Conservation (phyloP, 2,888 invertebrate species). For the Ormia ochracea region DNA sequence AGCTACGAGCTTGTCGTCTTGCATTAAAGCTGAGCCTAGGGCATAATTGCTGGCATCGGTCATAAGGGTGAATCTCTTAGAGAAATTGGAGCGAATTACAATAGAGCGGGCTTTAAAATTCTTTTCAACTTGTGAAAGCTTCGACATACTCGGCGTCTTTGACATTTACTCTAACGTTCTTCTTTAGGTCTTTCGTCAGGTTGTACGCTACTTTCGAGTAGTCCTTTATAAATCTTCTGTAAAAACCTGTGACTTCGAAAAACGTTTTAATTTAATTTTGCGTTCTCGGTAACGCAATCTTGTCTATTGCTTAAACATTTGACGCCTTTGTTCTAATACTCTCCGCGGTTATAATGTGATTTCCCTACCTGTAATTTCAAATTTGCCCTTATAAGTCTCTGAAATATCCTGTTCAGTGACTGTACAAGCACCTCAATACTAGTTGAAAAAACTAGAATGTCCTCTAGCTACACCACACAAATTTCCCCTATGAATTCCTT, state of each 20-base stretch:
- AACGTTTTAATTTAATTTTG: background rate
- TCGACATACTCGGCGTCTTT: background rate
- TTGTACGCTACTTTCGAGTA: background rate
- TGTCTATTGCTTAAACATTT: background rate
- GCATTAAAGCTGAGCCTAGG: conserved; percentile 4
- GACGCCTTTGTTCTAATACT: background rate
- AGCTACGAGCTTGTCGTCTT: background rate
- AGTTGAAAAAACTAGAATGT: conserved; percentile 20
- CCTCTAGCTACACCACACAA: conserved; percentile 21
- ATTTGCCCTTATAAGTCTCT: background rate
- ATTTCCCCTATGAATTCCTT: conserved; percentile 3
- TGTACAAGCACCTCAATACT: background rate
- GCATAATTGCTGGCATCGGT: conserved; percentile 14
- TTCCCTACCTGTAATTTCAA: background rate
- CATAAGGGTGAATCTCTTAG: conserved; percentile 17
- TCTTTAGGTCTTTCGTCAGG: background rate
- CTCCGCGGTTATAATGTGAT: background rate
- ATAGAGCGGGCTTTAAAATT: conserved; percentile 34
- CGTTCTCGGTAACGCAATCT: background rate
- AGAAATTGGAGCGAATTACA: too few species aligned
- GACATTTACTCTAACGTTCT: background rate
- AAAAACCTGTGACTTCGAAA: too few species aligned
- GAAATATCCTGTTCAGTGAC: background rate
- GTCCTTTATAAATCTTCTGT: background rate
- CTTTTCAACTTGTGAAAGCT: background rate